Percentiles rank a stretch among this genome's conserved stretches.
Evolutionary conservation across 2,888 invertebrate genomes (phyloP).

Genomic region (Eristalis intricaria): DNA sequence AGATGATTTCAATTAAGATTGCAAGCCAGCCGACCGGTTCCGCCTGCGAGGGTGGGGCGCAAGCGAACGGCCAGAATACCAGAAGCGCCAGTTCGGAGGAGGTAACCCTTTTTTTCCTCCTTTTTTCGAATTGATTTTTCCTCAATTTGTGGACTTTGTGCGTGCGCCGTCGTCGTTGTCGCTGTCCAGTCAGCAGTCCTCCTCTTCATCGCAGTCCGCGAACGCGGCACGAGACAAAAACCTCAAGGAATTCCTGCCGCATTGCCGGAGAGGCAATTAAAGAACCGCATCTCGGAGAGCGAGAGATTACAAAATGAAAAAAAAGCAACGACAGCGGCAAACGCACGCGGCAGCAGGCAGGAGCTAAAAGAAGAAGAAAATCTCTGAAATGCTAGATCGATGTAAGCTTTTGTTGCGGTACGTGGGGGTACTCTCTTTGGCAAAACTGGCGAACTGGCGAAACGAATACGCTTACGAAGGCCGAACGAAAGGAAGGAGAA

Average conservation of each 20-base stretch:
- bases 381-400: constrained; percentile 74
- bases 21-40: constrained; percentile 14
- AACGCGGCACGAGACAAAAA: constrained; percentile 70
- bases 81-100: constrained; percentile 51
- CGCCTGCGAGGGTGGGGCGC: constrained; percentile 34
- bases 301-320: constrained; percentile 56
- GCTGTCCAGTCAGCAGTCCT: neutral
- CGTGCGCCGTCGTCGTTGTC: constrained; percentile 23
- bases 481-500: constrained; percentile 23
- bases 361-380: constrained; percentile 50
- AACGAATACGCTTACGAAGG: constrained; percentile 32
- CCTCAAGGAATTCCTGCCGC: constrained; percentile 66
- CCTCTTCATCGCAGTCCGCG: neutral
- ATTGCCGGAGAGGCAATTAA: constrained; percentile 69
- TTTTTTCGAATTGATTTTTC: constrained; percentile 19
- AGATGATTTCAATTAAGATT: constrained; percentile 60
- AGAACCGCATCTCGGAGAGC: constrained; percentile 66
- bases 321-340: constrained; percentile 4
- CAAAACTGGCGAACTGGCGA: neutral
- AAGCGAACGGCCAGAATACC: constrained; percentile 39
- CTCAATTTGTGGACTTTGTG: constrained; percentile 31
- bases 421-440: constrained; percentile 57
- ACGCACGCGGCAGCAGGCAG: neutral
- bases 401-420: constrained; percentile 70
- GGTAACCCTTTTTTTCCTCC: neutral